Percentiles rank a stretch among this genome's conserved stretches.
phyloP scores from a whole-genome alignment of 2,888 invertebrate genomes.

The Deilephila elpenor region DNA sequence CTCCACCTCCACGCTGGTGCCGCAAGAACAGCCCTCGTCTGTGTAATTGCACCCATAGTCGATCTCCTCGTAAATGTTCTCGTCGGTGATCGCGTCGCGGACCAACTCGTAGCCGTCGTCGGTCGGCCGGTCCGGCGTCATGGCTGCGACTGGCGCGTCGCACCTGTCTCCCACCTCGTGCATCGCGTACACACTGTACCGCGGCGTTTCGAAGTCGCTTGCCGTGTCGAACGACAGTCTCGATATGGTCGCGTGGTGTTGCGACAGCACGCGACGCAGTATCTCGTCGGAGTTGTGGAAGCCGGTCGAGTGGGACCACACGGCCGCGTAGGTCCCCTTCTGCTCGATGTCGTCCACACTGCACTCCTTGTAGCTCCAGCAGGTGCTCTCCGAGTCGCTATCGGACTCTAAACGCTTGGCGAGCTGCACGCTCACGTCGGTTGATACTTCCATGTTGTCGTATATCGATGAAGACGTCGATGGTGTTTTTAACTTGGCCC shows the following conservation, averaged over 20 bases:
- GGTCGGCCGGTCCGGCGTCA: constrained; percentile 76
- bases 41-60: constrained; percentile 74
- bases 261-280: constrained; percentile 64
- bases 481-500: constrained; percentile 59
- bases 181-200: constrained; percentile 72
- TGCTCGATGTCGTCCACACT: constrained; percentile 60
- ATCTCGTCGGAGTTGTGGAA: constrained; percentile 78
- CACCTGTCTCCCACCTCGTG: constrained; percentile 81
- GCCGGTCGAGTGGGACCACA: constrained; percentile 79
- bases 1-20: constrained; percentile 79
- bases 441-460: constrained; percentile 57
- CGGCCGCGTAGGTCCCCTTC: constrained; percentile 68
- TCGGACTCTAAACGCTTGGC: constrained; percentile 58
- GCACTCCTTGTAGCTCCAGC: constrained; percentile 80
- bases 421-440: constrained; percentile 42
- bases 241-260: constrained; percentile 71
- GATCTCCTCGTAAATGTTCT: constrained; percentile 81
- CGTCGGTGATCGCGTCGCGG: constrained; percentile 75
- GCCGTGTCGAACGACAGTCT: constrained; percentile 74
- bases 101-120: constrained; percentile 80
- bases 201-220: constrained; percentile 66
- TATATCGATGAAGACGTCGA: constrained; percentile 57
- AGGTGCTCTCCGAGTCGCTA: constrained; percentile 76
- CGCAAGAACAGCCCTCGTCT: constrained; percentile 78
- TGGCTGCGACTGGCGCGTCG: constrained; percentile 66